A percentile compares a stretch with the other conserved stretches of the same genome.
These are phyloP conservation scores for Xenopus borealis DNA, from an alignment of 2,113 vertebrate species.

Conservation along the genomic window DNA sequence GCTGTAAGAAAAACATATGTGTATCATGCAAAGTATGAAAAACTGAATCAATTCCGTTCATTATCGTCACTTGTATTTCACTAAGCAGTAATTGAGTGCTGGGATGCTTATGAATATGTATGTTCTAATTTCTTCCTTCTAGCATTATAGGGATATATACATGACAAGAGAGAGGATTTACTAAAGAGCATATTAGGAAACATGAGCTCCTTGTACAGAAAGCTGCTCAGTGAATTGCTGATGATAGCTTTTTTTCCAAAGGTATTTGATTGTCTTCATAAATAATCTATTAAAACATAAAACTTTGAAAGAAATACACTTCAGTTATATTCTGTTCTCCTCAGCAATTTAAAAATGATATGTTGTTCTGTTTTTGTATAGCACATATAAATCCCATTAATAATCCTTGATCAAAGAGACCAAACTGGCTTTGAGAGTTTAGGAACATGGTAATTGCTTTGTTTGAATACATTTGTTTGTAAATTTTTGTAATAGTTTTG, in stretches of 20 bases:
- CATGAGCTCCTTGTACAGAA: not conserved
- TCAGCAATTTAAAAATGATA: conserved; percentile 52
- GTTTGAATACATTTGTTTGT: conserved; percentile 69
- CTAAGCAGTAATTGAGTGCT: conserved; percentile 63
- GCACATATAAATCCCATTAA: conserved; percentile 65
- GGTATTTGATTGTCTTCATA: conserved; percentile 15
- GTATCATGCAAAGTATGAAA: conserved; percentile 57
- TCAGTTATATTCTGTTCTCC: not conserved
- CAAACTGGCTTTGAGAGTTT: conserved; percentile 53
- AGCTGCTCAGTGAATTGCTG: not conserved
- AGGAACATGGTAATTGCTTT: conserved; percentile 44
- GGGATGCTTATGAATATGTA: conserved; percentile 69
- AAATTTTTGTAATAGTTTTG: conserved; percentile 19
- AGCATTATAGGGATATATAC: conserved; percentile 47
- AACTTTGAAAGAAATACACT: conserved; percentile 2
- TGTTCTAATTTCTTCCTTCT: conserved; percentile 47
- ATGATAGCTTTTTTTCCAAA: conserved; percentile 3
- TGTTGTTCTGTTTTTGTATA: conserved; percentile 63
- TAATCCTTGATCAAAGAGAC: conserved; percentile 73
- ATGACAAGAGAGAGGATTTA: conserved; percentile 26
- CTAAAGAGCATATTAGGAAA: conserved; percentile 19
- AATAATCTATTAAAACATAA: conserved; percentile 23
- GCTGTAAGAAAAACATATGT: conserved; percentile 27
- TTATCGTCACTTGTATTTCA: conserved; percentile 53
- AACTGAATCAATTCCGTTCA: conserved; percentile 66